Conservation (phyloP, 1,140 invertebrate species). For the Eciton burchellii region DNA sequence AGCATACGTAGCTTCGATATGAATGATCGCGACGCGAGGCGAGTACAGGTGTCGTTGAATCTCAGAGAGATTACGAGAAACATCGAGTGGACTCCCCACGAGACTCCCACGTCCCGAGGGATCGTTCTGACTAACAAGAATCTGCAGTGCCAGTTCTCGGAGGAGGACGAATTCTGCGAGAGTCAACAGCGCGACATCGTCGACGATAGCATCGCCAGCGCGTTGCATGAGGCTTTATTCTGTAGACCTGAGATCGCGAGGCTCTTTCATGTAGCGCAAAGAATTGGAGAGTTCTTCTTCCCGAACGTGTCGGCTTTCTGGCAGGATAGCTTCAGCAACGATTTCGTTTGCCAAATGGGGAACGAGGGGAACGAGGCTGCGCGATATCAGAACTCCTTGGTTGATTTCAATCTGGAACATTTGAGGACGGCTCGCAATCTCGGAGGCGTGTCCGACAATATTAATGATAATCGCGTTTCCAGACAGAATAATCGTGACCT, state of each 20-base stretch:
- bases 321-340: background rate
- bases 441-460: background rate
- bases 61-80: constrained; percentile 34
- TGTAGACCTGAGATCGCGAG: constrained; percentile 29
- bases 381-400: background rate
- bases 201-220: constrained; percentile 16
- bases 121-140: constrained; percentile 49
- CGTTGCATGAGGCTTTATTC: constrained; percentile 59
- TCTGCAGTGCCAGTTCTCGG: background rate
- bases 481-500: background rate
- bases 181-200: constrained; percentile 58
- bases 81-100: constrained; percentile 31
- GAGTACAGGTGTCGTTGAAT: background rate
- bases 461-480: background rate
- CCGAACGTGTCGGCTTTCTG: background rate
- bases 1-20: background rate
- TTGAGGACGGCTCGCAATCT: background rate
- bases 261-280: constrained; percentile 19
- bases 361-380: constrained; percentile 6
- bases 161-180: background rate
- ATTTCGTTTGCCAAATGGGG: constrained; percentile 3
- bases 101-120: background rate
- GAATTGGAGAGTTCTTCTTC: background rate
- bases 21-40: background rate
- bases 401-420: background rate